Evolutionary conservation across 2,113 vertebrate genomes (phyloP).

Genomic region (Isichthys henryi): DNA sequence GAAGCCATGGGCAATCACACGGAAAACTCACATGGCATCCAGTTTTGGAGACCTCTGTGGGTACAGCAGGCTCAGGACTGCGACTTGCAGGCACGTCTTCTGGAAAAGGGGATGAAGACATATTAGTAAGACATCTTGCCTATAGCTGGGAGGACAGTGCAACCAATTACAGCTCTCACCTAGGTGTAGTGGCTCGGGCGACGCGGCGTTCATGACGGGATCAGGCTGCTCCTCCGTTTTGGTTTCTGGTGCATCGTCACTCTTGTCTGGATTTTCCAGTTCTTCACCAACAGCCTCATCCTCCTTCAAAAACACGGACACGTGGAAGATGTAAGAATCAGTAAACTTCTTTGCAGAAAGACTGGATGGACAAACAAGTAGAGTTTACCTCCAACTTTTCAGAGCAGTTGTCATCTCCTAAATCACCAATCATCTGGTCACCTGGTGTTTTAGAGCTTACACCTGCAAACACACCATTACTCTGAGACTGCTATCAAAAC

Average conservation of each 20-base stretch:
- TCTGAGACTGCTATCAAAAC: not conserved
- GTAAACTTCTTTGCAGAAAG: not conserved
- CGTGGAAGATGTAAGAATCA: not conserved
- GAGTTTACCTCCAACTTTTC: not conserved
- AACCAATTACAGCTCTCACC: not conserved
- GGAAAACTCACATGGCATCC: not conserved
- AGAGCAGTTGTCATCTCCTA: not conserved
- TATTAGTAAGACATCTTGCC: not conserved
- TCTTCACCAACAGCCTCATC: constrained; percentile 2
- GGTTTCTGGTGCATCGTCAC: constrained; percentile 19
- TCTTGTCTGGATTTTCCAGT: not conserved
- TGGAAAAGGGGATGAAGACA: not conserved
- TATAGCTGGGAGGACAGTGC: not conserved
- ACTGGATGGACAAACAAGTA: not conserved
- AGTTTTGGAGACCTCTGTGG: not conserved
- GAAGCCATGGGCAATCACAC: not conserved
- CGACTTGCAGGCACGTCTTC: not conserved
- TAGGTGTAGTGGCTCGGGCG: too few species aligned
- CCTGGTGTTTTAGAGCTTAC: too few species aligned
- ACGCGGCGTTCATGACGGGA: not conserved
- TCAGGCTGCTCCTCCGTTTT: not conserved
- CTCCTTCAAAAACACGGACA: constrained; percentile 7
- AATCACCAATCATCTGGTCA: not conserved
- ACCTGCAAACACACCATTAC: not conserved
- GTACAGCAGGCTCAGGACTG: not conserved